Percentiles rank a stretch among this genome's conserved stretches.
phyloP scores from a whole-genome alignment of 2,888 invertebrate genomes.

The Ypsolopha sequella region DNA sequence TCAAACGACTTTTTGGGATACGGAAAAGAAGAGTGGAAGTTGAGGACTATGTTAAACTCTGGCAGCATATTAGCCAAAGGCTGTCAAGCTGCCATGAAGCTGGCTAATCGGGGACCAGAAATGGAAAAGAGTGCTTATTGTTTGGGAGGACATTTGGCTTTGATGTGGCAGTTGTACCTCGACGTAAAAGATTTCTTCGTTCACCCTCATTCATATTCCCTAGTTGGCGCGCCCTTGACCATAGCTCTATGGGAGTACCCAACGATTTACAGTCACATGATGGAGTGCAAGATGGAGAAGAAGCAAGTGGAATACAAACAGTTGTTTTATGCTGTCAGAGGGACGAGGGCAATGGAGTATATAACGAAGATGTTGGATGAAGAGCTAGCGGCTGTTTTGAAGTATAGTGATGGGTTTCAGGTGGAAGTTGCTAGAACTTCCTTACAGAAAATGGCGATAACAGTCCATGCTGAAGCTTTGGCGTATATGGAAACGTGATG shows the following conservation, averaged over 20 bases:
- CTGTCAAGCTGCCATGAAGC: slow-evolving; percentile 55
- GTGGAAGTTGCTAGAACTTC: slow-evolving; percentile 44
- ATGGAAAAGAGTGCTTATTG: slow-evolving; percentile 46
- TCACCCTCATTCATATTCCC: slow-evolving; percentile 49
- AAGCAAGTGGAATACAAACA: slow-evolving; percentile 41
- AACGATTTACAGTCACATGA: slow-evolving; percentile 40
- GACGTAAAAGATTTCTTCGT: slow-evolving; percentile 57
- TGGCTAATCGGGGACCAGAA: slow-evolving; percentile 30
- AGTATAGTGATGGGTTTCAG: slow-evolving; percentile 38
- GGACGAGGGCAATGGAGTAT: slow-evolving; percentile 50
- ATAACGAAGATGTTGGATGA: slow-evolving; percentile 39
- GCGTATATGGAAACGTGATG: slow-evolving; percentile 46
- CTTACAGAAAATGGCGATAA: slow-evolving; percentile 54
- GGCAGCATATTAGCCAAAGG: slow-evolving; percentile 58
- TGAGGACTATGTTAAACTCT: slow-evolving; percentile 49
- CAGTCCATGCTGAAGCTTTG: slow-evolving; percentile 41
- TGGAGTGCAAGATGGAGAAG: slow-evolving; percentile 37
- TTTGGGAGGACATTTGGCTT: slow-evolving; percentile 50
- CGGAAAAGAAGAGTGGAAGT: slow-evolving; percentile 50
- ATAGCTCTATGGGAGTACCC: slow-evolving; percentile 58
- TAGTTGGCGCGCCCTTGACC: slow-evolving; percentile 48
- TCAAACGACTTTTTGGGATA: slow-evolving; percentile 47
- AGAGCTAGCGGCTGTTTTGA: slow-evolving; percentile 41
- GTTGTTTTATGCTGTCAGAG: slow-evolving; percentile 45
- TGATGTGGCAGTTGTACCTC: slow-evolving; percentile 56